These are phyloP conservation scores for Seladonia tumulorum DNA, from an alignment of 2,888 invertebrate genomes.

Conservation along the genomic window DNA sequence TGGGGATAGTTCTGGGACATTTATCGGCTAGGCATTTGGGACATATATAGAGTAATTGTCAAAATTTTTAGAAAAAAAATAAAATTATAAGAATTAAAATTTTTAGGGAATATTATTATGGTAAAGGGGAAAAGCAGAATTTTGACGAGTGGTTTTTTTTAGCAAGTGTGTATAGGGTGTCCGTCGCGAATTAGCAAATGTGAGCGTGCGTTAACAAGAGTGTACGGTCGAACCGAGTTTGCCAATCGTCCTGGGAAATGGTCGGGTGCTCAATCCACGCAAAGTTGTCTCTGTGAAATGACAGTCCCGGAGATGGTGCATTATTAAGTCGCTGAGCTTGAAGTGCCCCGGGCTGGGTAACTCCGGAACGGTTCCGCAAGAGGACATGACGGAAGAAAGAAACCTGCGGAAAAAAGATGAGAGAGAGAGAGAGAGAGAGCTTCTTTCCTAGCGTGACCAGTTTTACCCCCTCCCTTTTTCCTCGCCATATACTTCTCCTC, in stretches of 20 bases:
- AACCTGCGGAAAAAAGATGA: not conserved
- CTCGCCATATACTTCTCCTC: conserved; percentile 7
- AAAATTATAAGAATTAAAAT: no score
- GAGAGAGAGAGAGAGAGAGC: not conserved
- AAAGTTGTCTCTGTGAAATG: conserved; percentile 64
- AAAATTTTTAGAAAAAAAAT: no score
- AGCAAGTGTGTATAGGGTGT: no score
- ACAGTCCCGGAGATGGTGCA: conserved; percentile 64
- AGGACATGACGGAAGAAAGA: conserved; percentile 17
- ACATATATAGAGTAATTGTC: no score
- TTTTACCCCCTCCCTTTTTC: conserved; percentile 14
- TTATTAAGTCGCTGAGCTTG: conserved; percentile 68
- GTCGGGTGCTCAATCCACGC: conserved; percentile 56
- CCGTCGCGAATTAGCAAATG: conserved; percentile 38
- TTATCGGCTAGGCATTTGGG: no score
- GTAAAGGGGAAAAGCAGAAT: no score
- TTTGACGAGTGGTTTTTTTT: no score
- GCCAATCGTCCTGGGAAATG: conserved; percentile 49
- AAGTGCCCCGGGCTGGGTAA: conserved; percentile 49
- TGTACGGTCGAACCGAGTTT: conserved; percentile 36
- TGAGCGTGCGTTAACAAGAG: conserved; percentile 60
- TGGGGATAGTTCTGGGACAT: no score
- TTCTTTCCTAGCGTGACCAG: conserved; percentile 31
- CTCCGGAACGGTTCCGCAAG: conserved; percentile 28
- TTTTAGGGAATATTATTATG: no score